Conservation (phyloP, 2,888 invertebrate species). For the Drosophila subsilvestris region DNA sequence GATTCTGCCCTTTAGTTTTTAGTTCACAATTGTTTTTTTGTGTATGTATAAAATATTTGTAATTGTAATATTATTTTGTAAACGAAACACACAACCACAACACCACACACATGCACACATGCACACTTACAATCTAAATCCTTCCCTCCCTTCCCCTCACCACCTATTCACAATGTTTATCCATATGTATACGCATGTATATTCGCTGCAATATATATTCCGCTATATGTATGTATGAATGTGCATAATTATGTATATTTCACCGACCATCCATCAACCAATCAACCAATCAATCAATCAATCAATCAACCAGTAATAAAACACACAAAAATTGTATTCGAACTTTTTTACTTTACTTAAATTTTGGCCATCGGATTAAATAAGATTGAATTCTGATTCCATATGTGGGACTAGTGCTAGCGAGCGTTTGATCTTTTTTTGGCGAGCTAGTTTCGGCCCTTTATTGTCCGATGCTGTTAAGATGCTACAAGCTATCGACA, state of each 20-base stretch:
- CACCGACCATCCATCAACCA: constrained; percentile 32
- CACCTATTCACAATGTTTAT: constrained; percentile 16
- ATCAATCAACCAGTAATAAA: constrained; percentile 41
- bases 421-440: too few relatives aligned
- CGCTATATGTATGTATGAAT: constrained; percentile 20
- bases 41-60: constrained; percentile 51
- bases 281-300: constrained; percentile 34
- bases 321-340: constrained; percentile 18
- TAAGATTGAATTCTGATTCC: too few relatives aligned
- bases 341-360: background rate
- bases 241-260: constrained; percentile 42
- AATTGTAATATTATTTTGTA: constrained; percentile 53
- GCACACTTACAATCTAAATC: background rate
- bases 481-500: too few relatives aligned
- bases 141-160: background rate
- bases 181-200: constrained; percentile 4
- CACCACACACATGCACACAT: background rate
- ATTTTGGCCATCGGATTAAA: too few relatives aligned
- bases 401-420: too few relatives aligned
- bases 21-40: constrained; percentile 66
- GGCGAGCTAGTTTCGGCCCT: too few relatives aligned
- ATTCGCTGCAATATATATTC: constrained; percentile 13
- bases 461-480: too few relatives aligned
- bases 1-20: constrained; percentile 75
- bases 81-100: constrained; percentile 13